A percentile compares a stretch with the other conserved stretches of the same genome.
Evolutionary conservation across 2,888 invertebrate genomes (phyloP).

Genomic region (Melitaea athalia): DNA sequence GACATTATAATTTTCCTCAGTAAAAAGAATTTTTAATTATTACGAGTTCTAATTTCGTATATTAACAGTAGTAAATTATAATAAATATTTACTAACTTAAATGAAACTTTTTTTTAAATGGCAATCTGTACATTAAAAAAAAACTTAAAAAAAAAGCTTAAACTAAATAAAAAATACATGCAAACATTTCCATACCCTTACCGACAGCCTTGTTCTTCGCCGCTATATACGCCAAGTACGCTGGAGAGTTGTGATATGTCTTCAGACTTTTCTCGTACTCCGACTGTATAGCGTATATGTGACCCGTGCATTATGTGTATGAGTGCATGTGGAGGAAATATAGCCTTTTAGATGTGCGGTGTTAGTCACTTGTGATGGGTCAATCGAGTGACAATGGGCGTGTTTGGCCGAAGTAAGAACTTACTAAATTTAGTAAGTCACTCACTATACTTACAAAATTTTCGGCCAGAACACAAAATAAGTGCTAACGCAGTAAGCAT

Average conservation of each 20-base stretch:
- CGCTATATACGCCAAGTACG: slow-evolving; percentile 95
- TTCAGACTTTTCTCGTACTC: slow-evolving; percentile 97
- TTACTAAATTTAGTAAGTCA: too few relatives aligned
- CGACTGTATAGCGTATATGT: slow-evolving; percentile 71
- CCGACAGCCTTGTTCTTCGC: slow-evolving; percentile 95
- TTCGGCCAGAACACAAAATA: too few relatives aligned
- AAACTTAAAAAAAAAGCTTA: slow-evolving; percentile 1
- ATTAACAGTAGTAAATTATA: too few relatives aligned
- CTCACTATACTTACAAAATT: too few relatives aligned
- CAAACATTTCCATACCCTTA: slow-evolving; percentile 64
- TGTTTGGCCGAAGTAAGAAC: too few relatives aligned
- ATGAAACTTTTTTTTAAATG: background rate
- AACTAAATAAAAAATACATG: slow-evolving; percentile 40
- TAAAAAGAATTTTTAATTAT: too few relatives aligned
- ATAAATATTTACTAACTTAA: too few relatives aligned
- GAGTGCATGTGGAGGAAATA: slow-evolving; percentile 72
- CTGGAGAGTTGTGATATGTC: slow-evolving; percentile 97
- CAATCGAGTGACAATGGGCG: slow-evolving; percentile 5
- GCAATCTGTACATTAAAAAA: background rate
- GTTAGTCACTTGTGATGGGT: slow-evolving; percentile 64
- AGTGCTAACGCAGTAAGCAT: too few relatives aligned
- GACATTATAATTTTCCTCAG: too few relatives aligned
- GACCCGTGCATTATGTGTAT: slow-evolving; percentile 57
- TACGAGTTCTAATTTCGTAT: too few relatives aligned
- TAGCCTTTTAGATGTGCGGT: slow-evolving; percentile 56